Evolutionary conservation across 2,113 vertebrate species (phyloP), one percentile per base, ranked within the genome.

Genomic region (Gadus chalcogrammus): DNA sequence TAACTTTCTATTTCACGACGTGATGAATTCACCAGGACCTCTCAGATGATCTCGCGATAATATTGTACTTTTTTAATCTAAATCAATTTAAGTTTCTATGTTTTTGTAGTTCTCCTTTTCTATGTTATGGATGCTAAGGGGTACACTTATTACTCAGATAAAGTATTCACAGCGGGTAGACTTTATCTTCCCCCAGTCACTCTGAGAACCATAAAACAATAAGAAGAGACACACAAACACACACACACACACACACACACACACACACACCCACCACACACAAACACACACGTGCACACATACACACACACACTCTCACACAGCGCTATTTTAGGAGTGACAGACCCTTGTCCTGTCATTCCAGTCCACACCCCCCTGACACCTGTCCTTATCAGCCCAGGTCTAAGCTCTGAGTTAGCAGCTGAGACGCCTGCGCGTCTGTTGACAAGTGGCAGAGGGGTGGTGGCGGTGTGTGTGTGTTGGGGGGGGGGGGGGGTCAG

Each of bases 261-360:
- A 56, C 55, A 56, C 55, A 56, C 55, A 15, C 55, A 56, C 60
- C 13, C 18, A 24, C 60, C 60, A 61, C 60, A 61, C 60, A 24
- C 24, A 24, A 24, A 24, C 24, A 61, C 16, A 60, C 48, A 63
- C 5, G 15, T 58, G 61, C 38, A 66, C 69, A 38, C 55, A 55
- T 6, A 55, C 52, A 65, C 28, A 38, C 70, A 20, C 48, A 62
- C 69, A 18, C 73, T 68, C 74, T 70, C 76, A 63, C 64, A 67
- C 24, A 18, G 22, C 15, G 79, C 82, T 91, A 91, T 92, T 92
- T 92, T 89, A 70, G 79, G 82, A 73, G 53, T 61, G n/a, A 12
- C 13, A 15, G 75, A 82, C 82, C 68, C 75, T 69, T 84, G 82
- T 83, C 70, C 56, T 83, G 82, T 83, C 70, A 58, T 65, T 73